Conservation (phyloP, 1,140 invertebrate species). For the Leptoteleia sp. region DNA sequence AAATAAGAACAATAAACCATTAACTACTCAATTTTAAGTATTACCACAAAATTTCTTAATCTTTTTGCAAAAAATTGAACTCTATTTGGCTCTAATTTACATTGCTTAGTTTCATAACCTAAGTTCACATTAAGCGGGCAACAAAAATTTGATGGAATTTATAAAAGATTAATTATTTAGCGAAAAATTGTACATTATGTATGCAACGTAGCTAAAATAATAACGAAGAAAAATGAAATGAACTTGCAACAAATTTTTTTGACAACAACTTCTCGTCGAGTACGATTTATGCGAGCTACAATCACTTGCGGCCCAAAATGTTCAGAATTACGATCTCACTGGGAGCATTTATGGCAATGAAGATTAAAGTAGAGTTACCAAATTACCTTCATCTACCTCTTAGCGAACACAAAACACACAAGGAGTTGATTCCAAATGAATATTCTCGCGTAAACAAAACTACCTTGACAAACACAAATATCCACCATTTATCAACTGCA, state of each 20-base stretch:
- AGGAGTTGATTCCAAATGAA: slow-evolving; percentile 74
- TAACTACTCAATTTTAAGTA: background rate
- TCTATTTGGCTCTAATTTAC: background rate
- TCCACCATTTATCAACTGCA: slow-evolving; percentile 80
- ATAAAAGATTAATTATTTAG: background rate
- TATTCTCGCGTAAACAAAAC: slow-evolving; percentile 82
- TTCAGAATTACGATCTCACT: slow-evolving; percentile 1
- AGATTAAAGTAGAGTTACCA: slow-evolving; percentile 27
- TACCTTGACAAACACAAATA: slow-evolving; percentile 80
- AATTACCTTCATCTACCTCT: slow-evolving; percentile 82
- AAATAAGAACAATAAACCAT: background rate
- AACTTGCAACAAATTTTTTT: slow-evolving; percentile 27
- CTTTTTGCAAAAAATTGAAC: slow-evolving; percentile 16
- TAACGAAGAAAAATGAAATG: background rate
- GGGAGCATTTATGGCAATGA: background rate
- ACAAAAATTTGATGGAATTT: background rate
- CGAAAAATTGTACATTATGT: background rate
- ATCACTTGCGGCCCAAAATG: slow-evolving; percentile 52
- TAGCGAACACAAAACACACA: slow-evolving; percentile 74
- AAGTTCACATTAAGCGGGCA: slow-evolving; percentile 45
- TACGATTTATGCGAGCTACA: slow-evolving; percentile 48
- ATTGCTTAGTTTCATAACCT: slow-evolving; percentile 40
- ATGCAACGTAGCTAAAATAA: background rate
- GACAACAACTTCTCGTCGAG: slow-evolving; percentile 51
- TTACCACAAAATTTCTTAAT: too few relatives aligned